Percentiles rank a stretch among this genome's conserved stretches.
These are phyloP conservation scores for Drosophila nigrodunni DNA, from an alignment of 1,140 invertebrate species.

Conservation along the genomic window DNA sequence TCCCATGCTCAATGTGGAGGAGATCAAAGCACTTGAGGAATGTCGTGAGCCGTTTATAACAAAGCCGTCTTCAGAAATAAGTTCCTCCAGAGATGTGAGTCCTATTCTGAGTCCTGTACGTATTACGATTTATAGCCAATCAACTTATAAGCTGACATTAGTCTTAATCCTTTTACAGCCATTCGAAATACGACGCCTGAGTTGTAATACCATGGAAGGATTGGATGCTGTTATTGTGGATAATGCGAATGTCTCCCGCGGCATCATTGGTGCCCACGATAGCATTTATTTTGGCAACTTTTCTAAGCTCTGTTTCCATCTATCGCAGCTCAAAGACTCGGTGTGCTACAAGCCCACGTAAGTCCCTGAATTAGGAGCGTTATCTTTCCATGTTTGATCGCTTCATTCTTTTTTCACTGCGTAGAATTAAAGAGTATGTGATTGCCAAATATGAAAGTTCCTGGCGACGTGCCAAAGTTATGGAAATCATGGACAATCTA, in stretches of 20 bases:
- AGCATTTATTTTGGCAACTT: slow-evolving; percentile 30
- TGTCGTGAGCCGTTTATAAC: too few species aligned
- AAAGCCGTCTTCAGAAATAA: too few species aligned
- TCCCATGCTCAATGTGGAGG: too few species aligned
- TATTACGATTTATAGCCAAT: neutral
- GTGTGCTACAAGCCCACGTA: slow-evolving; percentile 63
- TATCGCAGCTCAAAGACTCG: slow-evolving; percentile 36
- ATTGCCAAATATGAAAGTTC: slow-evolving; percentile 53
- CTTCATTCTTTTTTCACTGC: neutral
- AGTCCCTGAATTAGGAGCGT: slow-evolving; percentile 5
- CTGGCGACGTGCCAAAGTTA: slow-evolving; percentile 66
- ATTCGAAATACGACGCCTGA: slow-evolving; percentile 39
- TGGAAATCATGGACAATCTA: slow-evolving; percentile 35
- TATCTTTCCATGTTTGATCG: neutral
- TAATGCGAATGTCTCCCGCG: slow-evolving; percentile 42
- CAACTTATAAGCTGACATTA: neutral
- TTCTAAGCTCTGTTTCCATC: slow-evolving; percentile 33
- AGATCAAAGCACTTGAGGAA: too few species aligned
- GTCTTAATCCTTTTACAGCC: slow-evolving; percentile 36
- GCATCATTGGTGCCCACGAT: slow-evolving; percentile 70
- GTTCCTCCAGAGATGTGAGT: neutral
- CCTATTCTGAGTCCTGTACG: slow-evolving; percentile 12
- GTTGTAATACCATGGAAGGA: neutral
- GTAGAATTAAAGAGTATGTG: slow-evolving; percentile 64
- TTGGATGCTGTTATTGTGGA: slow-evolving; percentile 64